A percentile compares a stretch with the other conserved stretches of the same genome.
Evolutionary conservation across 2,888 invertebrate genomes (phyloP).

Genomic region (Ischnus inquisitorius): DNA sequence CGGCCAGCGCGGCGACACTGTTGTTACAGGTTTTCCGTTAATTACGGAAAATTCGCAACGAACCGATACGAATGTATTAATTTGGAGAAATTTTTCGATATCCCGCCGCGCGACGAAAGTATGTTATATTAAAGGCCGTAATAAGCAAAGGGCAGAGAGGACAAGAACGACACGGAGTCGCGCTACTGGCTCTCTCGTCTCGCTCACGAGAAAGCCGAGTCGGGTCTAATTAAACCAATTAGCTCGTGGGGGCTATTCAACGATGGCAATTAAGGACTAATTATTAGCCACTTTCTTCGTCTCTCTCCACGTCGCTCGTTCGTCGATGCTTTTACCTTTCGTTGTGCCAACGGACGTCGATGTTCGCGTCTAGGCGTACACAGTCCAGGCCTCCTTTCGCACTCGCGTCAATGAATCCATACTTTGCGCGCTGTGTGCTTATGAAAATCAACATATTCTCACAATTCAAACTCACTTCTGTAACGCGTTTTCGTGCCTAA

Average conservation of each 20-base stretch:
- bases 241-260: slow-evolving; percentile 69
- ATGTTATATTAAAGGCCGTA: not conserved
- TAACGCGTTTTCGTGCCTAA: slow-evolving; percentile 8
- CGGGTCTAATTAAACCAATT: slow-evolving; percentile 78
- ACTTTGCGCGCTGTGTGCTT: slow-evolving; percentile 4
- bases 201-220: slow-evolving; percentile 70
- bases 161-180: slow-evolving; percentile 14
- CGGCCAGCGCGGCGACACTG: too few relatives aligned
- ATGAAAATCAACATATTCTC: slow-evolving; percentile 7
- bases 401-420: slow-evolving; percentile 19
- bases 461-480: not conserved
- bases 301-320: slow-evolving; percentile 2
- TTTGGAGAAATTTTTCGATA: not conserved
- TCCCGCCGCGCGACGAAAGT: not conserved
- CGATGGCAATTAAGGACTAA: slow-evolving; percentile 75
- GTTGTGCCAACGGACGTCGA: slow-evolving; percentile 46
- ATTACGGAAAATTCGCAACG: too few relatives aligned
- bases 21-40: too few relatives aligned
- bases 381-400: not conserved
- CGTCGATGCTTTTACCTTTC: slow-evolving; percentile 36
- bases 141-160: not conserved
- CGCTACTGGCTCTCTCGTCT: slow-evolving; percentile 14
- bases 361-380: slow-evolving; percentile 4
- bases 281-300: slow-evolving; percentile 72
- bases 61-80: too few relatives aligned